A percentile compares a stretch with the other conserved stretches of the same genome.
phyloP scores from a whole-genome alignment of 2,113 vertebrate species.

The Rhynchopsitta pachyrhyncha region DNA sequence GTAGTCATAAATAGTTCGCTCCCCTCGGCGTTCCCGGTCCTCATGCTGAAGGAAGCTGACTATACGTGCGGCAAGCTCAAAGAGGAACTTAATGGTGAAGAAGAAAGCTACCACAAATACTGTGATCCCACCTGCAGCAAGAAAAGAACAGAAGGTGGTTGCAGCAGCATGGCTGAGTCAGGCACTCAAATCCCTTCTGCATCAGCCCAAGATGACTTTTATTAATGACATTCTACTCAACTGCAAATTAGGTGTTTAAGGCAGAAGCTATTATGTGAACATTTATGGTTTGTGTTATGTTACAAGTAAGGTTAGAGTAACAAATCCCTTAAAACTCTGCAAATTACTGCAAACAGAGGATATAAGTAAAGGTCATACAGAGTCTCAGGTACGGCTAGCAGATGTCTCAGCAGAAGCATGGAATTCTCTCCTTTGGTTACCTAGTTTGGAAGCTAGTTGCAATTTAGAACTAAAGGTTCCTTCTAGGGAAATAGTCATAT shows the following conservation, averaged over 20 bases:
- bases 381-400: background rate
- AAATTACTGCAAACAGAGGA: background rate
- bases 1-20: constrained; percentile 97
- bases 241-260: background rate
- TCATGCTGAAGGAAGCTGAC: constrained; percentile 99
- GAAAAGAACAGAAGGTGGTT: constrained; percentile 24
- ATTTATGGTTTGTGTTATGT: background rate
- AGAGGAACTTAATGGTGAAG: constrained; percentile 99
- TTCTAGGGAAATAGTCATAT: background rate
- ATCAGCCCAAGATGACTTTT: background rate
- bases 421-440: background rate
- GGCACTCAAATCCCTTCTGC: background rate
- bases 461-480: background rate
- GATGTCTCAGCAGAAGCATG: background rate
- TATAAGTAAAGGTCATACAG: background rate
- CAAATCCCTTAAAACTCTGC: background rate
- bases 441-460: background rate
- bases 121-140: constrained; percentile 91
- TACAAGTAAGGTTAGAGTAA: constrained; percentile 22
- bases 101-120: constrained; percentile 97
- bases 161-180: background rate
- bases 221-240: background rate
- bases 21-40: constrained; percentile 91
- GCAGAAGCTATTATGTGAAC: background rate
- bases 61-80: constrained; percentile 95